phyloP scores from a whole-genome alignment of 2,113 vertebrate species.

The Opisthocomus hoazin region DNA sequence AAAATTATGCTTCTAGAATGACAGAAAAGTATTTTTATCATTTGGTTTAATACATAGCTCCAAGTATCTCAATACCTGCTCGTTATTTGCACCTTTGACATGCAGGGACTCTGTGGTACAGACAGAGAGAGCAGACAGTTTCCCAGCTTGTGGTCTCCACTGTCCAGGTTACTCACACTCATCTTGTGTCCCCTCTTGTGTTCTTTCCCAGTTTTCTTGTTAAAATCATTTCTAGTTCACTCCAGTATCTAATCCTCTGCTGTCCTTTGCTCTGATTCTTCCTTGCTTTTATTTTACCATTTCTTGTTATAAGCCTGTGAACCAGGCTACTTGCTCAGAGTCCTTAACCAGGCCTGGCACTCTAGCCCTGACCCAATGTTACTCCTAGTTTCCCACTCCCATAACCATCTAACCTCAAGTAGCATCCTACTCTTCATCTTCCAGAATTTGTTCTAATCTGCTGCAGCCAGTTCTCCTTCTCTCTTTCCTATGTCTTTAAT shows the following conservation, averaged over 20 bases:
- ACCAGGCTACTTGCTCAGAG: not conserved
- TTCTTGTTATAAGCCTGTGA: not conserved
- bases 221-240: not conserved
- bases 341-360: not conserved
- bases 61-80: not conserved
- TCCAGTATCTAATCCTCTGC: not conserved
- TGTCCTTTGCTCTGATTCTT: not conserved
- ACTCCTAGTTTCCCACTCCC: not conserved
- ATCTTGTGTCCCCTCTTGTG: not conserved
- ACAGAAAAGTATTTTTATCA: not conserved
- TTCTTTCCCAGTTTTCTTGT: not conserved
- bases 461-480: not conserved
- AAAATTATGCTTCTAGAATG: not conserved
- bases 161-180: not conserved
- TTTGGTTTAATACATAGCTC: not conserved
- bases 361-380: not conserved
- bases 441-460: not conserved
- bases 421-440: not conserved
- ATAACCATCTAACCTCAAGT: not conserved
- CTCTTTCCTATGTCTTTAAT: not conserved
- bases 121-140: not conserved
- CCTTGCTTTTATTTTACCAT: not conserved
- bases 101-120: not conserved
- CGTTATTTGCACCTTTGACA: not conserved
- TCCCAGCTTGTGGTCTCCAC: not conserved